A percentile compares a stretch with the other conserved stretches of the same genome.
Evolutionary conservation across 2,888 invertebrate species (phyloP).

Genomic region (Dugesia japonica): DNA sequence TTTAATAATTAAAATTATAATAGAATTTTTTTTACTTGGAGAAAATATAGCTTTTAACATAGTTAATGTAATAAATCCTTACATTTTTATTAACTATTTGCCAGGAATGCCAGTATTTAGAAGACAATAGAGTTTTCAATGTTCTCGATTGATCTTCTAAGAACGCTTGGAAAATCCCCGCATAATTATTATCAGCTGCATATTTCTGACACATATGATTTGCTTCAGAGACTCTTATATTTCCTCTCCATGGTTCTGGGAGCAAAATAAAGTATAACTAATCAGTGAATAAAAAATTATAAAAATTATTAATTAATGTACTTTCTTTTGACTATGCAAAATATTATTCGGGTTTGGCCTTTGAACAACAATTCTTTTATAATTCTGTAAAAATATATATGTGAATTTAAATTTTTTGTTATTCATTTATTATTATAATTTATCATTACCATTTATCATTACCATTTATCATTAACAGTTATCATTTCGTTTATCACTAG

Average conservation of each 20-base stretch:
- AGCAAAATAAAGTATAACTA: background rate
- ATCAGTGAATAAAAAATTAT: background rate
- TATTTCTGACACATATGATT: background rate
- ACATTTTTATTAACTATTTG: slow-evolving; percentile 10
- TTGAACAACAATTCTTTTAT: background rate
- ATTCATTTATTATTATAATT: too few relatives aligned
- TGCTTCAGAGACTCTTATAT: background rate
- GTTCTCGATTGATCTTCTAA: background rate
- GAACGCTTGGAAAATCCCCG: background rate
- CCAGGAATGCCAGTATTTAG: slow-evolving; percentile 5
- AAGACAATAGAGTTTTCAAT: background rate
- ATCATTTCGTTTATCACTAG: too few relatives aligned
- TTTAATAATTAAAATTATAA: too few relatives aligned
- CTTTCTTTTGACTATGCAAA: background rate
- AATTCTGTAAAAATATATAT: background rate
- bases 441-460: too few relatives aligned
- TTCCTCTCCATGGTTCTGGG: background rate
- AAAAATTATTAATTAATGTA: background rate
- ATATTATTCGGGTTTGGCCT: background rate
- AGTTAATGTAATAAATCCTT: too few relatives aligned
- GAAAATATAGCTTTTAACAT: too few relatives aligned
- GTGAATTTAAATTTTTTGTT: too few relatives aligned
- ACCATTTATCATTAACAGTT: too few relatives aligned
- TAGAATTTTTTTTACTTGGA: too few relatives aligned
- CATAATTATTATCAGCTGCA: background rate